phyloP scores from a whole-genome alignment of 2,113 vertebrate species.

The Lagopus leucura region DNA sequence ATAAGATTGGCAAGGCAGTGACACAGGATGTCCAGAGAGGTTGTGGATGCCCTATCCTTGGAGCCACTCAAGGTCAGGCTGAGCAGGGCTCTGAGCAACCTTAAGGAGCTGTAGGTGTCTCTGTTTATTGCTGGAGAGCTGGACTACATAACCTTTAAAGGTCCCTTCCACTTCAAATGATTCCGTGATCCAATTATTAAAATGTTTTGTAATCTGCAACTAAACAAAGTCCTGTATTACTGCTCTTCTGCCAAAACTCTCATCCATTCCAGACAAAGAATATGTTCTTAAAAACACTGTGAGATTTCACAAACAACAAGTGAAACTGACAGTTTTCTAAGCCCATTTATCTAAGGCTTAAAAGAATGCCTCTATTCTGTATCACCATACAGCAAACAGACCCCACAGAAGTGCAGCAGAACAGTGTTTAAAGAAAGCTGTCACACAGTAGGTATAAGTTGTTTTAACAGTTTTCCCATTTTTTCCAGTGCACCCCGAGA shows the following conservation, averaged over 20 bases:
- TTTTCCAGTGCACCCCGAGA: slow-evolving; percentile 85
- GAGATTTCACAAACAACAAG: background rate
- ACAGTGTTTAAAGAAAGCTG: background rate
- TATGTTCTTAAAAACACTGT: background rate
- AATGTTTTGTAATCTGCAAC: background rate
- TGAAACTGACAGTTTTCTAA: background rate
- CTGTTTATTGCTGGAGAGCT: too few species aligned
- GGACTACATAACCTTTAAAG: too few species aligned
- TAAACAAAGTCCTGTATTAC: background rate
- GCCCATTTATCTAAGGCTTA: background rate
- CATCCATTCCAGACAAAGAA: background rate
- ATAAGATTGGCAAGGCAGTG: background rate
- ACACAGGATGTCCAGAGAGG: background rate
- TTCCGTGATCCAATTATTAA: too few species aligned
- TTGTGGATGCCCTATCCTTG: background rate
- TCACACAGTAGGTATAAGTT: background rate
- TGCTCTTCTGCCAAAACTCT: background rate
- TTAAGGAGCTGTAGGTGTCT: background rate
- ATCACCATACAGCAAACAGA: background rate
- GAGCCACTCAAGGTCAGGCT: background rate
- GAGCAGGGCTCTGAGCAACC: background rate
- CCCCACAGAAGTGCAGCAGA: background rate
- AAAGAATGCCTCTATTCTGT: background rate
- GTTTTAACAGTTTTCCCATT: background rate
- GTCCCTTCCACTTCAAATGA: too few species aligned